Percentiles rank a stretch among this genome's conserved stretches.
Evolutionary conservation across 2,888 invertebrate genomes (phyloP).

Genomic region (Ormyrus pomaceus): DNA sequence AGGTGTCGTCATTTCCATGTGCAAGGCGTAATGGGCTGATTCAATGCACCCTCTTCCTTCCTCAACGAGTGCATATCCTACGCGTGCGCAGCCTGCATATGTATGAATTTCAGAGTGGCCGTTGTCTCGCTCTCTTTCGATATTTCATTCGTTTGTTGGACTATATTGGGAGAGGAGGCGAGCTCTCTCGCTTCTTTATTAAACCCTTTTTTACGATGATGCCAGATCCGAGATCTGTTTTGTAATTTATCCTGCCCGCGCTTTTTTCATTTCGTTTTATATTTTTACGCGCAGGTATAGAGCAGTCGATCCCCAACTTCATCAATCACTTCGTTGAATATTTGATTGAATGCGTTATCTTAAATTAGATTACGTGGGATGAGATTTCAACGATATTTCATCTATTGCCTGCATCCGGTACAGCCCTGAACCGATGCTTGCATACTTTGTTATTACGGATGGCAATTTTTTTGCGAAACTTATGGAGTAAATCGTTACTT

Average conservation of each 20-base stretch:
- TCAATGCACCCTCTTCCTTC: constrained; percentile 3
- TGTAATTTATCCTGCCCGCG: constrained; percentile 47
- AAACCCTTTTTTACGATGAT: constrained; percentile 43
- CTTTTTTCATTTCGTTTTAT: constrained; percentile 27
- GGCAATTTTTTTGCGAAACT: background rate
- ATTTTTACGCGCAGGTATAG: constrained; percentile 29
- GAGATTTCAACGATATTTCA: constrained; percentile 51
- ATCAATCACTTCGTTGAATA: constrained; percentile 55
- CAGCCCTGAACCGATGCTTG: constrained; percentile 3
- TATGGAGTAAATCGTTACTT: background rate
- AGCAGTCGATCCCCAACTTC: constrained; percentile 41
- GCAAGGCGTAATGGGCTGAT: constrained; percentile 57
- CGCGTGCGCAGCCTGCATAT: background rate
- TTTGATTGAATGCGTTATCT: constrained; percentile 57
- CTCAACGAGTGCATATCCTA: too few species aligned
- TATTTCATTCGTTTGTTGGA: constrained; percentile 51
- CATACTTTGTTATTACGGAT: background rate
- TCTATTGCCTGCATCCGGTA: constrained; percentile 24
- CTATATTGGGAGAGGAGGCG: constrained; percentile 32
- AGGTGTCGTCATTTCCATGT: constrained; percentile 63
- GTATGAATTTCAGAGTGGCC: constrained; percentile 29
- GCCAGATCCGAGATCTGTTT: constrained; percentile 50
- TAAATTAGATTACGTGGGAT: constrained; percentile 56
- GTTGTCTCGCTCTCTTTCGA: constrained; percentile 28
- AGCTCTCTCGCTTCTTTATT: constrained; percentile 34